Evolutionary conservation across 2,888 invertebrate genomes (phyloP), one percentile per base, ranked within the genome.

Genomic region (Acanthosoma haemorrhoidale): DNA sequence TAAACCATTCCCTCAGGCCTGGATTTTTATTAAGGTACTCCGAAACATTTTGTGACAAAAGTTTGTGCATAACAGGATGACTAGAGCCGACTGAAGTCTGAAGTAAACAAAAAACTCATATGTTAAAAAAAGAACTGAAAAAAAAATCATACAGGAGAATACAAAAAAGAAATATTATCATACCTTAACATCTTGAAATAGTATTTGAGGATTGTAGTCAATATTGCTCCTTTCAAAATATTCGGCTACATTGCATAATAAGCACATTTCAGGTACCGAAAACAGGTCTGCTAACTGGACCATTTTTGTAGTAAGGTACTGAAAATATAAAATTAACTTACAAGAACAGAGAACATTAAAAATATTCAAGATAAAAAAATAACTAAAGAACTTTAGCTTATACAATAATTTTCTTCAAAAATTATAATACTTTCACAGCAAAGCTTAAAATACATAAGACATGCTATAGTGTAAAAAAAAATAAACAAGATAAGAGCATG

Each of bases 261-360:
- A 82, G 74, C 92, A 89, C 89, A 96, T 95, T 84, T 97, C 96
- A 31, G 98, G 97, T 57, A 97, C 91, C 6, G 96, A 96, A 82
- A 98, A 98, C 68, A 97, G 81, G 83, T 98, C 98, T 4, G 96
- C 95, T 76, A 98, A 82, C 79, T 98, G 97, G 16, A 94, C 89
- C 95, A 98, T 95, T 80, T 84, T 83, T 21, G 82, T 78, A 21
- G 79, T 77, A 5, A 73, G 71, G 60, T 75, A 72, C 76, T 76
- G 71, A 25, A 51, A 51, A 8, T 13, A 21, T n/a, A 25, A n/a
- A n/a, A n/a, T n/a, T n/a, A n/a, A n/a, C n/a, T n/a, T n/a, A n/a
- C n/a, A n/a, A n/a, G n/a, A n/a, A n/a, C n/a, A n/a, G n/a, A n/a
- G n/a, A n/a, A n/a, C n/a, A n/a, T n/a, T n/a, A n/a, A n/a, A n/a